A percentile compares a stretch with the other conserved stretches of the same genome.
Evolutionary conservation across 2,797 vertebrate genomes (phyloP).

Genomic region (Protonibea diacanthus): DNA sequence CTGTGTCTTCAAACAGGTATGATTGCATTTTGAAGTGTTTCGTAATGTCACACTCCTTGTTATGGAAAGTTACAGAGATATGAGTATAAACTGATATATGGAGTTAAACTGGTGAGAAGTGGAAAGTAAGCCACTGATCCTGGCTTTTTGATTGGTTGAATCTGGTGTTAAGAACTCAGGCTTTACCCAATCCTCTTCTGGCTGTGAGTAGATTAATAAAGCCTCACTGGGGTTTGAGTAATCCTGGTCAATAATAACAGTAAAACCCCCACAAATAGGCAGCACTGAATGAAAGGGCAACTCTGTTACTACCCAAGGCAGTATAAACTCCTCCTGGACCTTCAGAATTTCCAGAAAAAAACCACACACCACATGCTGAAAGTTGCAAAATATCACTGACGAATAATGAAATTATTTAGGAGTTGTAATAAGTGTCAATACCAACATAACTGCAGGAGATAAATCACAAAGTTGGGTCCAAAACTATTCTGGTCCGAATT

Average conservation of each 20-base stretch:
- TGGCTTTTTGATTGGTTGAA: conserved; percentile 51
- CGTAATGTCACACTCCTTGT: background rate
- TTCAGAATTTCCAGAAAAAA: background rate
- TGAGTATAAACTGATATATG: conserved; percentile 14
- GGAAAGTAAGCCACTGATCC: conserved; percentile 18
- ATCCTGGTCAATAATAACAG: conserved; percentile 51
- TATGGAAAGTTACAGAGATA: conserved; percentile 41
- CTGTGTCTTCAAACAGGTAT: background rate
- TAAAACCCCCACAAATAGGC: conserved; percentile 19
- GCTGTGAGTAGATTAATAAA: conserved; percentile 60
- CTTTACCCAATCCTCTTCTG: conserved; percentile 42
- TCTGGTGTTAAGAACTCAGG: conserved; percentile 28
- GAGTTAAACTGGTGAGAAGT: conserved; percentile 26
- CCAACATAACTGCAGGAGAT: conserved; percentile 16
- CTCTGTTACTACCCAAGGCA: background rate
- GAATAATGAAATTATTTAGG: conserved; percentile 13
- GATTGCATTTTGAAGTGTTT: background rate
- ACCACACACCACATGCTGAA: background rate
- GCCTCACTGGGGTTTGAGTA: conserved; percentile 46
- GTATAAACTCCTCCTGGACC: background rate
- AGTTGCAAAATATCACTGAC: background rate
- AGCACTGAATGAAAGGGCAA: background rate
- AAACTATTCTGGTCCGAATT: conserved; percentile 23
- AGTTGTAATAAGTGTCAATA: background rate
- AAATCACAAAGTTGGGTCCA: background rate